phyloP scores from a whole-genome alignment of 2,113 vertebrate species.

The Cervus canadensis region DNA sequence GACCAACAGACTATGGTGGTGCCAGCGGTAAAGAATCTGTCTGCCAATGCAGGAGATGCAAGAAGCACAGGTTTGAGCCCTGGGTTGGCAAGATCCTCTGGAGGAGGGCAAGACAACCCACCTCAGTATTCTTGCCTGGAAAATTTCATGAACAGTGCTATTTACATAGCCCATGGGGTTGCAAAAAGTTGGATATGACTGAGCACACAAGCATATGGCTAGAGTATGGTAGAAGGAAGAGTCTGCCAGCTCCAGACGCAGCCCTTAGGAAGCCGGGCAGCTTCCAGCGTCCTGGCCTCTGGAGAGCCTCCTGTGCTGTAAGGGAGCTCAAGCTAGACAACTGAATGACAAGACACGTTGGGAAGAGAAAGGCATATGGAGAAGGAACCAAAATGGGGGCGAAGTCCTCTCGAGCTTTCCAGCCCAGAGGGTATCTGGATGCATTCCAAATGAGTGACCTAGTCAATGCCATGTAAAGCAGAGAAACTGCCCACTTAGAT shows the following conservation, averaged over 20 bases:
- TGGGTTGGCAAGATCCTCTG: neutral
- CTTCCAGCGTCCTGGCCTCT: neutral
- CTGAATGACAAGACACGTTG: neutral
- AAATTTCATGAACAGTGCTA: neutral
- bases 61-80: neutral
- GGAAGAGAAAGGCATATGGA: neutral
- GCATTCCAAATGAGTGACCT: neutral
- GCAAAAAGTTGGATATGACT: neutral
- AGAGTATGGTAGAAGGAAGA: neutral
- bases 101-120: neutral
- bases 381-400: neutral
- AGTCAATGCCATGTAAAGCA: neutral
- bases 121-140: neutral
- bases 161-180: neutral
- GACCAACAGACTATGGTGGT: neutral
- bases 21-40: neutral
- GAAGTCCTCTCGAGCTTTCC: neutral
- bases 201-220: neutral
- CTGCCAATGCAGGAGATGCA: neutral
- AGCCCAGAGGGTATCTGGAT: neutral
- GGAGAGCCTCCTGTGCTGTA: neutral
- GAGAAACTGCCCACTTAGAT: neutral
- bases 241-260: neutral
- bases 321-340: neutral
- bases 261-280: neutral